These are phyloP conservation scores for Chlorops oryzae DNA, from an alignment of 1,140 invertebrate species.

Conservation along the genomic window DNA sequence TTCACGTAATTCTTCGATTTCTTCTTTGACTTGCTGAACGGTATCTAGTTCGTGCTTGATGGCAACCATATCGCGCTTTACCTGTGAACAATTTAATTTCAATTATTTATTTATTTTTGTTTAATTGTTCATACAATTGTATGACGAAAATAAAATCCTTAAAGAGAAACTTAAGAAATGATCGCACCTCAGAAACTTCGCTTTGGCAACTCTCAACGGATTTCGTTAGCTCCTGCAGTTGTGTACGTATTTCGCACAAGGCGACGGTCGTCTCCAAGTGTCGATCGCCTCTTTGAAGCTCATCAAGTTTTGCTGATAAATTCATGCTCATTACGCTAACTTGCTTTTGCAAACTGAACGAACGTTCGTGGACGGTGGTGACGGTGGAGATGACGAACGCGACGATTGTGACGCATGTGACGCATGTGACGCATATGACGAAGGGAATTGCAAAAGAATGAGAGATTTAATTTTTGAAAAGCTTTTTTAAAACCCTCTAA, in stretches of 20 bases:
- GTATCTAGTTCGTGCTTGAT: constrained; percentile 89
- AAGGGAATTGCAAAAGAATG: too few relatives aligned
- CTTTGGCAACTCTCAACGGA: constrained; percentile 89
- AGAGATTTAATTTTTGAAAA: too few relatives aligned
- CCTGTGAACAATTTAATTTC: constrained; percentile 49
- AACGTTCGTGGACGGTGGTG: too few relatives aligned
- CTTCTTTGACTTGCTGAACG: constrained; percentile 87
- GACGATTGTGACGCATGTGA: too few relatives aligned
- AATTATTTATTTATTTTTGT: too few relatives aligned
- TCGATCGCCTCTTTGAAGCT: constrained; percentile 77
- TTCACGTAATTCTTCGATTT: constrained; percentile 85
- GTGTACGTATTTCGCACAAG: constrained; percentile 80
- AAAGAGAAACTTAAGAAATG: not conserved
- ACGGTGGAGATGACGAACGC: too few relatives aligned
- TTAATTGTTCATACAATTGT: too few relatives aligned
- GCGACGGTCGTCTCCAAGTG: constrained; percentile 85
- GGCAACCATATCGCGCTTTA: constrained; percentile 87
- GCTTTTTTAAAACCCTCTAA: too few relatives aligned
- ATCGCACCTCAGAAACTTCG: constrained; percentile 74
- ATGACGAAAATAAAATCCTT: not conserved
- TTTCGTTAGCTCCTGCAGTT: constrained; percentile 86
- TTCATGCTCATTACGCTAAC: constrained; percentile 94
- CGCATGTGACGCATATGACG: too few relatives aligned
- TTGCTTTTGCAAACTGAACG: constrained; percentile 90
- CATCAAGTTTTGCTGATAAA: constrained; percentile 83